These are phyloP conservation scores for Drosophila quinaria DNA, from an alignment of 2,888 invertebrate genomes.

Conservation along the genomic window DNA sequence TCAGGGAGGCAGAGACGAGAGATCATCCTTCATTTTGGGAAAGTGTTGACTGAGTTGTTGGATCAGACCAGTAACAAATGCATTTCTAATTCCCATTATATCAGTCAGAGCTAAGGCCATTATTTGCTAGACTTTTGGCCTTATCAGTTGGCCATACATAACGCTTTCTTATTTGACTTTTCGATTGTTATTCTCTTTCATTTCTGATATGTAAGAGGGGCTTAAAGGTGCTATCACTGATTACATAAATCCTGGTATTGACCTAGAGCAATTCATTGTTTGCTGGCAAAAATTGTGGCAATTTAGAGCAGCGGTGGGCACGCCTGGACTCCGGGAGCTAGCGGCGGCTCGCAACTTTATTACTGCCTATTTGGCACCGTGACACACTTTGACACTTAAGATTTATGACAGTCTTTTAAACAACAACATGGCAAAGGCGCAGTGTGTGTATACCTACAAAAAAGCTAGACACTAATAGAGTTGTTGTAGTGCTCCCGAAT, in stretches of 20 bases:
- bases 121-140: not conserved
- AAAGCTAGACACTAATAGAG: too few relatives aligned
- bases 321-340: too few relatives aligned
- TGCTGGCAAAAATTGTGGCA: not conserved
- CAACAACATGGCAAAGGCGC: too few relatives aligned
- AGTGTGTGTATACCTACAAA: too few relatives aligned
- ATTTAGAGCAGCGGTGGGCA: too few relatives aligned
- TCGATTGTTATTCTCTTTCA: not conserved
- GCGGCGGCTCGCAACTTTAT: too few relatives aligned
- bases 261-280: conserved; percentile 52
- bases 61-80: conserved; percentile 24
- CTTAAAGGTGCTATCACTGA: conserved; percentile 32
- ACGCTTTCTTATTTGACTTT: conserved; percentile 8
- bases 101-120: not conserved
- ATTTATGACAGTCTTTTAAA: too few relatives aligned
- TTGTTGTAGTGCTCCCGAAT: too few relatives aligned
- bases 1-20: not conserved
- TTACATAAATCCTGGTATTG: conserved; percentile 52
- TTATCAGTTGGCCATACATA: conserved; percentile 22
- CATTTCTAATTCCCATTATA: conserved; percentile 29
- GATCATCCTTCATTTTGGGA: conserved; percentile 5
- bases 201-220: conserved; percentile 8
- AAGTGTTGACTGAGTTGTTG: conserved; percentile 10
- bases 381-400: too few relatives aligned
- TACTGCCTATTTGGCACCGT: too few relatives aligned